Percentiles rank a stretch among this genome's conserved stretches.
Conservation (phyloP, 1,140 invertebrate genomes). For the Drosophila sp. region DNA sequence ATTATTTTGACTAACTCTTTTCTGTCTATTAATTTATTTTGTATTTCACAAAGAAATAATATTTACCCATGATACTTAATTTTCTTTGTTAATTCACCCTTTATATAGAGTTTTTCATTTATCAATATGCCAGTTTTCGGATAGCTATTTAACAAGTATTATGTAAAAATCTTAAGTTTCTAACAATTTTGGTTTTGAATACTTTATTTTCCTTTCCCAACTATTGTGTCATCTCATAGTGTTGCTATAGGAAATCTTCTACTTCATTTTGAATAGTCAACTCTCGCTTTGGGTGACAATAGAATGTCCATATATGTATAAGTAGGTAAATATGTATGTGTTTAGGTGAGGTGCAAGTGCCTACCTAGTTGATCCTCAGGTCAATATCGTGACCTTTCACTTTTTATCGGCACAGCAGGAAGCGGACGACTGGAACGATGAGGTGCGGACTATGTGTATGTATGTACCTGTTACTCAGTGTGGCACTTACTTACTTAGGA, state of each 20-base stretch:
- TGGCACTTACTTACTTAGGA: constrained; percentile 9
- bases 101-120: too few species aligned
- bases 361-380: constrained; percentile 7
- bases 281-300: neutral
- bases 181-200: neutral
- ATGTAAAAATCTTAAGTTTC: too few species aligned
- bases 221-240: neutral
- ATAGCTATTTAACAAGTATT: too few species aligned
- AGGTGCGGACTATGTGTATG: neutral
- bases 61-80: too few species aligned
- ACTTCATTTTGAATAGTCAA: too few species aligned
- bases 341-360: neutral
- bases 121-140: too few species aligned
- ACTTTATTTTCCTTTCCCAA: neutral
- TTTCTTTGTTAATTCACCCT: too few species aligned
- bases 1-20: too few species aligned
- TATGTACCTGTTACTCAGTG: constrained; percentile 29
- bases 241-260: neutral
- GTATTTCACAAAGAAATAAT: too few species aligned
- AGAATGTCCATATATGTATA: neutral
- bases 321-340: neutral
- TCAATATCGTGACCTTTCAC: constrained; percentile 22
- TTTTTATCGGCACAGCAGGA: constrained; percentile 27
- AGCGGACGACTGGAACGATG: neutral
- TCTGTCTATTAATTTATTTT: too few species aligned